A percentile compares a stretch with the other conserved stretches of the same genome.
These are phyloP conservation scores for Poeciliopsis prolifica DNA, from an alignment of 2,113 vertebrate genomes.

Conservation along the genomic window DNA sequence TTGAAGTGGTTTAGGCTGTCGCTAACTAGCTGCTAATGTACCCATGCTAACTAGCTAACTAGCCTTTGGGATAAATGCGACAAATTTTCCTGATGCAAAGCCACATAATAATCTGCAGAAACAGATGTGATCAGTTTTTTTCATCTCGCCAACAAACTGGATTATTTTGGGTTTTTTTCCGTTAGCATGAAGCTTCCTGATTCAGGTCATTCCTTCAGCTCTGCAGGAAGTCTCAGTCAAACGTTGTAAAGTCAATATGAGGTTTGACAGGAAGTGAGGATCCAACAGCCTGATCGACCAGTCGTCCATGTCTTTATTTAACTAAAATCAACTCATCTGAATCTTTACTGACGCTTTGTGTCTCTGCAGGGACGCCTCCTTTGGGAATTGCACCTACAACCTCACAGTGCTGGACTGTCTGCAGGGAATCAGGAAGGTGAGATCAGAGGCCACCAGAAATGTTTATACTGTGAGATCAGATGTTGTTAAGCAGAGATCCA, in stretches of 20 bases:
- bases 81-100: no score
- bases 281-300: background rate
- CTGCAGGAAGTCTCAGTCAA: no score
- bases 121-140: background rate
- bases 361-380: conserved; percentile 90
- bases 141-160: no score
- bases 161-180: background rate
- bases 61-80: no score
- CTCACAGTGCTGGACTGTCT: conserved; percentile 95
- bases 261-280: background rate
- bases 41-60: no score
- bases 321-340: no score
- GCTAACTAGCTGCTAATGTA: no score
- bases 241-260: background rate
- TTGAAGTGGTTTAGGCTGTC: no score
- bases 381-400: conserved; percentile 93
- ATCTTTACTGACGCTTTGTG: background rate
- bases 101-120: background rate
- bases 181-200: background rate
- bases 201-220: background rate
- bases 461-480: no score
- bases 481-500: no score
- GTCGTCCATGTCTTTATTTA: no score
- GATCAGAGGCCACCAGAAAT: background rate
- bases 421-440: conserved; percentile 95